These are phyloP conservation scores for Dolichopus griseipennis DNA, from an alignment of 2,888 invertebrate species.

Conservation along the genomic window DNA sequence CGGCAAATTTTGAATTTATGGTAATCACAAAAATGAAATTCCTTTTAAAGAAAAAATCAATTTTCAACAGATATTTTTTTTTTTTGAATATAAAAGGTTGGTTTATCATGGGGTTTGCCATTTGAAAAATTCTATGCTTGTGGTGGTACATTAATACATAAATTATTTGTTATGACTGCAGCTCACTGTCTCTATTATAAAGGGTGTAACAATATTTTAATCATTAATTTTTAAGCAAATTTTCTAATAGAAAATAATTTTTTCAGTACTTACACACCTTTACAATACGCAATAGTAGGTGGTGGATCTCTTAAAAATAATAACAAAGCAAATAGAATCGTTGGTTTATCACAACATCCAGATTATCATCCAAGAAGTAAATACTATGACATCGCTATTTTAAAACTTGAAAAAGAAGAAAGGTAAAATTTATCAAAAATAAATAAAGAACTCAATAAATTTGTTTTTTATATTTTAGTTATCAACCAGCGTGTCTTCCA, in stretches of 20 bases:
- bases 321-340: neutral
- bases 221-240: neutral
- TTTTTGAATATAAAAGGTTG: neutral
- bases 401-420: slow-evolving; percentile 23
- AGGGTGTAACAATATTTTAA: slow-evolving; percentile 10
- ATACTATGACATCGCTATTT: slow-evolving; percentile 15
- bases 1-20: no score
- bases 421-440: slow-evolving; percentile 12
- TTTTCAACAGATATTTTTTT: neutral
- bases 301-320: neutral
- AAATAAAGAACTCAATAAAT: no score
- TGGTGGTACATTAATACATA: slow-evolving; percentile 11
- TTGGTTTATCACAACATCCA: slow-evolving; percentile 18
- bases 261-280: neutral
- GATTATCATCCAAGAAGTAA: slow-evolving; percentile 9
- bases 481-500: slow-evolving; percentile 38
- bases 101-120: slow-evolving; percentile 10
- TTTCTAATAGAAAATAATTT: neutral
- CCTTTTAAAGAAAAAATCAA: neutral
- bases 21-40: no score
- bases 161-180: slow-evolving; percentile 12
- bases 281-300: neutral
- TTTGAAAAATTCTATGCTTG: slow-evolving; percentile 10
- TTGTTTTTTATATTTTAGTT: slow-evolving; percentile 17
- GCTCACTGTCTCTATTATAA: slow-evolving; percentile 14